These are phyloP conservation scores for Umimayanthus kanabou DNA, from an alignment of 92 coral and sea anemone genomes.

Conservation along the genomic window DNA sequence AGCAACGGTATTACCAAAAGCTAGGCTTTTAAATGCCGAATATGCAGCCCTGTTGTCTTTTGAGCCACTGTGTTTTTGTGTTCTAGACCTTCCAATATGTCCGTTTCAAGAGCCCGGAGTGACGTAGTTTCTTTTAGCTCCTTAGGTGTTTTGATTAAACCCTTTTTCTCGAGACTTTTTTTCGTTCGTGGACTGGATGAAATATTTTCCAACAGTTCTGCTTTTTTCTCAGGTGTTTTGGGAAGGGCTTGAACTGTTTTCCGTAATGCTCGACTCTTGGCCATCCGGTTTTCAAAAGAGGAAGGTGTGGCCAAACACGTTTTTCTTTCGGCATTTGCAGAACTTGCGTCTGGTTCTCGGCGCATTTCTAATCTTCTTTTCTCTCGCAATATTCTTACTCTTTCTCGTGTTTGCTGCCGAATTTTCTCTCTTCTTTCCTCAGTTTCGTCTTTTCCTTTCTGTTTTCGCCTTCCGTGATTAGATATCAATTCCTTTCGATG, in stretches of 20 bases:
- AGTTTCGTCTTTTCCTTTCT: not conserved
- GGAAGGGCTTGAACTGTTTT: constrained; percentile 21
- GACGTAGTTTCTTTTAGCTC: constrained; percentile 15
- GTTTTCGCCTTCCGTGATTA: not conserved
- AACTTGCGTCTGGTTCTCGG: too few species aligned
- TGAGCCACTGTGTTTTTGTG: not conserved
- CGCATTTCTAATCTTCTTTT: not conserved
- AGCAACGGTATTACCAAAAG: constrained; percentile 50
- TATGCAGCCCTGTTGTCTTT: constrained; percentile 10
- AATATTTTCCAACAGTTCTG: constrained; percentile 13
- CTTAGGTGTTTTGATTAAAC: not conserved
- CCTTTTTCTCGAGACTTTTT: not conserved
- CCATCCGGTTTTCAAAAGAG: constrained; percentile 21
- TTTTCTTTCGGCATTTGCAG: not conserved
- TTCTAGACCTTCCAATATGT: not conserved
- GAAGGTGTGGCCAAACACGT: not conserved
- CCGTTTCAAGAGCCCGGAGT: constrained; percentile 17
- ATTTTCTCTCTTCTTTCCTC: constrained; percentile 28
- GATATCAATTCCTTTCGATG: not conserved
- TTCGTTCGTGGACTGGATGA: constrained; percentile 25
- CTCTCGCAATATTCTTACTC: constrained; percentile 31
- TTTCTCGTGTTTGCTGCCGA: too few species aligned
- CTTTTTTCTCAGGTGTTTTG: constrained; percentile 25
- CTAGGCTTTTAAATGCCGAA: constrained; percentile 47
- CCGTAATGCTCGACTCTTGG: constrained; percentile 11